These are phyloP conservation scores for Enteromius viviparus DNA, from an alignment of 2,797 vertebrate genomes.

Conservation along the genomic window DNA sequence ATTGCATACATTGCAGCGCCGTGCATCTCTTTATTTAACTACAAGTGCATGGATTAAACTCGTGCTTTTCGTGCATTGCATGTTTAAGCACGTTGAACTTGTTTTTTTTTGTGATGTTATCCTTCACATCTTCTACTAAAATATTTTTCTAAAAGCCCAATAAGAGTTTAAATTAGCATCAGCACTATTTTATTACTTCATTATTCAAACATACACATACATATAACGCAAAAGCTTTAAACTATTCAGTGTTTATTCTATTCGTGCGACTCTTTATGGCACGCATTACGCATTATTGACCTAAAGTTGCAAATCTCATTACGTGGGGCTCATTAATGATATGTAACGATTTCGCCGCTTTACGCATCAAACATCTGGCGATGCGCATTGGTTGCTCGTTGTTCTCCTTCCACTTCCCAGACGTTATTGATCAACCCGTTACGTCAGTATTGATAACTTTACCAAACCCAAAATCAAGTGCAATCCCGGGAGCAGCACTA, in stretches of 20 bases:
- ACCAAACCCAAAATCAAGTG: slow-evolving; percentile 82
- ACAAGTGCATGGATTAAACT: background rate
- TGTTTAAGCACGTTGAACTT: background rate
- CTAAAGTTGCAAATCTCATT: slow-evolving; percentile 32
- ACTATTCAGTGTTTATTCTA: background rate
- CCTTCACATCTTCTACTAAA: background rate
- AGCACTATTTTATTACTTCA: background rate
- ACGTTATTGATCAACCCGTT: slow-evolving; percentile 83
- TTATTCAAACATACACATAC: background rate
- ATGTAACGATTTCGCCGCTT: slow-evolving; percentile 32
- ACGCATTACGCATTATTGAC: slow-evolving; percentile 9
- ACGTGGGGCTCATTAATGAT: slow-evolving; percentile 37
- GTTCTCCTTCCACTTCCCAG: slow-evolving; percentile 75
- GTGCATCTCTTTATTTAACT: background rate
- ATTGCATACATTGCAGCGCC: background rate
- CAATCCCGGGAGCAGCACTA: slow-evolving; percentile 73
- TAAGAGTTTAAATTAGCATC: background rate
- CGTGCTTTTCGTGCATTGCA: background rate
- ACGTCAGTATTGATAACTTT: slow-evolving; percentile 92
- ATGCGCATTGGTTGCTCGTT: slow-evolving; percentile 50
- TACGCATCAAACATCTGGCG: slow-evolving; percentile 38
- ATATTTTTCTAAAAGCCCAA: background rate
- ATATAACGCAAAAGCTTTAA: background rate
- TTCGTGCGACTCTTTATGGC: background rate
- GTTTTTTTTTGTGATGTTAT: background rate